A percentile compares a stretch with the other conserved stretches of the same genome.
These are phyloP conservation scores for Sacculina carcini DNA, from an alignment of 2,888 invertebrate genomes.

Conservation along the genomic window DNA sequence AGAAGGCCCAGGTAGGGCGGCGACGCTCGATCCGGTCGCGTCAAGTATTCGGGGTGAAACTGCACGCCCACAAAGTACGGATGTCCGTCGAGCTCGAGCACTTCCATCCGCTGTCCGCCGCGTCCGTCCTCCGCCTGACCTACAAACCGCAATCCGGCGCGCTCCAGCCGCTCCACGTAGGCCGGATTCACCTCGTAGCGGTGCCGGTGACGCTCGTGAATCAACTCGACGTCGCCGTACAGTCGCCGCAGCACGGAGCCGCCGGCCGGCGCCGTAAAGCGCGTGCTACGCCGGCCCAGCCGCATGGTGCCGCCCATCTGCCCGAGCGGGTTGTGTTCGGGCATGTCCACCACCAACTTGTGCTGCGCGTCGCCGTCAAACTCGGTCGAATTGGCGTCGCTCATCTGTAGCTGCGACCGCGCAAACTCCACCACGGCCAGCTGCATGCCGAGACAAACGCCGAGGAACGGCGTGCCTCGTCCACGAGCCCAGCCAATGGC, in stretches of 20 bases:
- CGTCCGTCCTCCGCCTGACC: conserved; percentile 21
- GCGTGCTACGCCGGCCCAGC: conserved; percentile 68
- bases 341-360: conserved; percentile 90
- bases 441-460: conserved; percentile 93
- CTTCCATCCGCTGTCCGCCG: conserved; percentile 50
- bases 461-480: conserved; percentile 69
- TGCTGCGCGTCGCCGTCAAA: conserved; percentile 40
- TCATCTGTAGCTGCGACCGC: conserved; percentile 28
- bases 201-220: conserved; percentile 90
- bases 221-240: conserved; percentile 43
- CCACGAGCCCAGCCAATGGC: conserved; percentile 80
- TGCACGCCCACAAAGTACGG: conserved; percentile 86
- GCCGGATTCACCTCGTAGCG: conserved; percentile 89
- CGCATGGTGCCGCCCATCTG: conserved; percentile 94
- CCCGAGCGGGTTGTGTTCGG: conserved; percentile 82
- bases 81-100: conserved; percentile 56
- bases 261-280: conserved; percentile 30
- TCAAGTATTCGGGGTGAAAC: conserved; percentile 92
- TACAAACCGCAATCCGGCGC: conserved; percentile 64
- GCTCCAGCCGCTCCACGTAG: conserved; percentile 47
- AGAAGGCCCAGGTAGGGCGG: conserved; percentile 87
- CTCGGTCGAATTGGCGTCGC: conserved; percentile 65
- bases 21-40: conserved; percentile 66
- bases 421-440: conserved; percentile 87
- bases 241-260: conserved; percentile 28